phyloP scores from a whole-genome alignment of 2,113 vertebrate species.

The Calidris pygmaea region DNA sequence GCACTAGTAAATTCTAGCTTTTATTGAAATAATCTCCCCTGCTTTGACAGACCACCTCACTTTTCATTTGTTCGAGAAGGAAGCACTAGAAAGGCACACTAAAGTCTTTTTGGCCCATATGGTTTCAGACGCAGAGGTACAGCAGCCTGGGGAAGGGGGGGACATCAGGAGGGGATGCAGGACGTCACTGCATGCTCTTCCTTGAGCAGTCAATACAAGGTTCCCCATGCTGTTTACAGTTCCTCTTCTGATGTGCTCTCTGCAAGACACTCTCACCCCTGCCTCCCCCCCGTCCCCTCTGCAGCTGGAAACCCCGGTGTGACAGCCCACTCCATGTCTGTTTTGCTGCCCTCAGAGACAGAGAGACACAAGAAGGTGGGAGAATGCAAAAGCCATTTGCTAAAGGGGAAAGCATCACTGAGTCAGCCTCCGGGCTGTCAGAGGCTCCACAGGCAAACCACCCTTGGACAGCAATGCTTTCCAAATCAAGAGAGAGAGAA shows the following conservation, averaged over 20 bases:
- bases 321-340: accelerated
- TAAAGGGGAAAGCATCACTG: background rate
- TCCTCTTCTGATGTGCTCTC: background rate
- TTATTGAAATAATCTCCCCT: background rate
- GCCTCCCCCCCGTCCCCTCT: background rate
- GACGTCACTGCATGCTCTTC: background rate
- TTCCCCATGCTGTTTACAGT: accelerated
- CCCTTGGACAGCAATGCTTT: background rate
- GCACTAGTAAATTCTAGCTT: background rate
- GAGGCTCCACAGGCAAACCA: background rate
- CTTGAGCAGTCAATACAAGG: too few relatives aligned
- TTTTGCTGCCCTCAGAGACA: accelerated
- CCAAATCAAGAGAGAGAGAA: background rate
- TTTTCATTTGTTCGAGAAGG: background rate
- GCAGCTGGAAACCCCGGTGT: background rate
- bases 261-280: background rate
- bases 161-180: background rate
- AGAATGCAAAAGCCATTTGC: background rate
- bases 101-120: background rate
- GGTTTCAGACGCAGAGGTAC: background rate
- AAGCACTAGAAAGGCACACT: background rate
- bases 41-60: background rate
- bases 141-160: background rate
- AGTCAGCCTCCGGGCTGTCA: background rate
- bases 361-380: background rate